These are phyloP conservation scores for Oncopeltus fasciatus DNA, from an alignment of 1,140 invertebrate species.

Conservation along the genomic window DNA sequence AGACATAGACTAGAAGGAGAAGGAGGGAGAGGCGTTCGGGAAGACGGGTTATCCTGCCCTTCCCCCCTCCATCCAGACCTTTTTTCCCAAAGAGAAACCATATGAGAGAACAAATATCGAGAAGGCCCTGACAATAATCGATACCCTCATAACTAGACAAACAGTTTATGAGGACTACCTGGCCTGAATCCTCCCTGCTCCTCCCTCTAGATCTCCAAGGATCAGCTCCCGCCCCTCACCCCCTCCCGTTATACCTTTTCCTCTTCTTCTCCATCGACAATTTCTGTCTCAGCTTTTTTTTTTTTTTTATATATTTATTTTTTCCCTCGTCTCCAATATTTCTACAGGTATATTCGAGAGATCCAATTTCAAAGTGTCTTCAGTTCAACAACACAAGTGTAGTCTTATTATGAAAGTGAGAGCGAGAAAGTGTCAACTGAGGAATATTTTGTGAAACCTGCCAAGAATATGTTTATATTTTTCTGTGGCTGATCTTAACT, in stretches of 20 bases:
- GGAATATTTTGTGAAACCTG: too few species aligned
- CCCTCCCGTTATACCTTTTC: not conserved
- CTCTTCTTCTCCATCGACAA: not conserved
- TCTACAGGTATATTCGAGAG: too few species aligned
- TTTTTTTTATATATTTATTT: not conserved
- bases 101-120: constrained; percentile 4
- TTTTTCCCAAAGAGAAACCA: too few species aligned
- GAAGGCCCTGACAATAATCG: not conserved
- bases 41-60: not conserved
- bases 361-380: too few species aligned
- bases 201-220: not conserved
- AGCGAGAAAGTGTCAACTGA: too few species aligned
- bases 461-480: too few species aligned
- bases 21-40: too few species aligned
- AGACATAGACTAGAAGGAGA: not conserved
- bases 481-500: too few species aligned
- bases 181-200: not conserved
- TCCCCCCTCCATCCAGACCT: not conserved
- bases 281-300: not conserved
- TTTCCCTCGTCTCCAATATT: too few species aligned
- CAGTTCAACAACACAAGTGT: too few species aligned
- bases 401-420: too few species aligned
- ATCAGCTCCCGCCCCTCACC: not conserved
- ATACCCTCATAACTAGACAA: not conserved
- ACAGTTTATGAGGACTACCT: not conserved